Evolutionary conservation across 2,888 invertebrate species (phyloP), one percentile per base, ranked within the genome.

Genomic region (Epirrhoe alternata): DNA sequence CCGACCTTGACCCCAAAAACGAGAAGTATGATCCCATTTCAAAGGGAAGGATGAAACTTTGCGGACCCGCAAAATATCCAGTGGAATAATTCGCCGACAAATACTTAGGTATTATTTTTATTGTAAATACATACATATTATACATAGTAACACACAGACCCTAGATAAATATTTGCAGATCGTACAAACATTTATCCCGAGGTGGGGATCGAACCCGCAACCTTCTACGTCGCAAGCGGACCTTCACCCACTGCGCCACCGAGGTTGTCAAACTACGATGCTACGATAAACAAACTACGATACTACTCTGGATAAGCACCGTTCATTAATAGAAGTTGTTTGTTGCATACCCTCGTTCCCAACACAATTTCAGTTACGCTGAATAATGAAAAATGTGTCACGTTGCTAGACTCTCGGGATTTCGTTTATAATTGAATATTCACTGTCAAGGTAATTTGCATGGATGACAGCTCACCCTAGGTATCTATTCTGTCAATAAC

Each of bases 1-100:
- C 17, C 62, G 64, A 62, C 69, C 69, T 68, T 73, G 69, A 68
- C 69, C 68, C 42, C 58, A 62, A 49, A 55, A 55, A 54, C 24
- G 16, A 31, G 47, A 54, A 62, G 53, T 45, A 71, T 49, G 16
- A 50, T 42, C 14, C 35, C 35, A 10, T 55, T 30, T 17, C n/a
- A 45, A 49, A 17, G 5, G 42, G 33, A 6, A n/a, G 5, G 4
- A 14, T 14, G 24, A 51, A 62, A 30, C 5, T 6, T 42, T 42
- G 10, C n/a, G 49, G 30, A 16, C 16, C 50, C 42, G 17, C 14
- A 7, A 14, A 55, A 50, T 38, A 55, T 24, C 38, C 30, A 16
- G 35, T 8, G 5, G 17, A 35, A 24, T 42, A 16, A 5, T 16
- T 47, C 17, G 45, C 24, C 33, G 4, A 33, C 17, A 31, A 14